phyloP scores from a whole-genome alignment of 2,113 vertebrate species.

The Ictalurus furcatus region DNA sequence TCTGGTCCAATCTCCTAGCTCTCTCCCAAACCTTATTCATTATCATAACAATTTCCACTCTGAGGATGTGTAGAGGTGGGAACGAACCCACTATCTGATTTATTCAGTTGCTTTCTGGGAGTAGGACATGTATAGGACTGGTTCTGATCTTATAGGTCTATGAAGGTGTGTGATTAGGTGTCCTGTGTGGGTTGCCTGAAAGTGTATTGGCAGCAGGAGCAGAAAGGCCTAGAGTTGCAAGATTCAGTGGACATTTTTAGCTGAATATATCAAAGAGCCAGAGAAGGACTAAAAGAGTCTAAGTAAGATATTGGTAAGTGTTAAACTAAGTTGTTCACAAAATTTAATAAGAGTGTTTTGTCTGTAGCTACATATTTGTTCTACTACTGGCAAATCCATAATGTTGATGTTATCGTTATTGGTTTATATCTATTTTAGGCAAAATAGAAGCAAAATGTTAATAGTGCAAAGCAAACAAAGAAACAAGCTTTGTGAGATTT shows the following conservation, averaged over 20 bases:
- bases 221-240: constrained; percentile 32
- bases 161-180: background rate
- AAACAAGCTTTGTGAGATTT: no score
- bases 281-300: constrained; percentile 1
- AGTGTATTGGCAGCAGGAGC: constrained; percentile 6
- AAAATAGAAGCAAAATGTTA: background rate
- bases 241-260: constrained; percentile 6
- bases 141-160: constrained; percentile 20
- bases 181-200: background rate
- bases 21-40: constrained; percentile 46
- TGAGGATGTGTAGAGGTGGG: constrained; percentile 46
- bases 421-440: background rate
- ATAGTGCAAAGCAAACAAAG: background rate
- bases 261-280: constrained; percentile 18
- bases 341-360: background rate
- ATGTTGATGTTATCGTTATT: background rate
- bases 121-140: constrained; percentile 32
- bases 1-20: constrained; percentile 42
- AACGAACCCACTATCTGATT: constrained; percentile 40
- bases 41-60: constrained; percentile 47
- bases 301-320: constrained; percentile 30
- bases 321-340: constrained; percentile 20
- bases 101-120: constrained; percentile 18
- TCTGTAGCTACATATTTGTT: background rate
- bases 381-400: background rate